A percentile compares a stretch with the other conserved stretches of the same genome.
Conservation (phyloP, 2,888 invertebrate genomes). For the Gerris lacustris region DNA sequence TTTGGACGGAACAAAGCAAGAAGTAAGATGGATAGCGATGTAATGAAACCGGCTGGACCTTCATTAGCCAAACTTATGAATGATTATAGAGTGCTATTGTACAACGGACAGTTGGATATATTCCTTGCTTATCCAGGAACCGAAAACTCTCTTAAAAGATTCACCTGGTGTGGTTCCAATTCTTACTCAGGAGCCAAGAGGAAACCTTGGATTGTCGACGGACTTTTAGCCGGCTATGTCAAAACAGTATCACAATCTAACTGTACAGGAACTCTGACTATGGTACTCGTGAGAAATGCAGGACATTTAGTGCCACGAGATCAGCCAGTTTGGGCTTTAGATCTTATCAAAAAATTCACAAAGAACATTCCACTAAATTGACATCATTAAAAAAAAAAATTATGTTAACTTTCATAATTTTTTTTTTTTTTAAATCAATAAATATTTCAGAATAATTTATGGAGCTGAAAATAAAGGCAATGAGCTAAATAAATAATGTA, state of each 20-base stretch:
- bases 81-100: slow-evolving; percentile 62
- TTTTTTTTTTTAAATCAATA: too few species aligned
- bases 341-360: slow-evolving; percentile 58
- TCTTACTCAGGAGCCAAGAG: slow-evolving; percentile 54
- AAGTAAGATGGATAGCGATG: slow-evolving; percentile 57
- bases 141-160: slow-evolving; percentile 57
- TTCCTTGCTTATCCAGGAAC: slow-evolving; percentile 81
- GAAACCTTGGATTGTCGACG: slow-evolving; percentile 51
- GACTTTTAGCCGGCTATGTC: slow-evolving; percentile 60
- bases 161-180: slow-evolving; percentile 54
- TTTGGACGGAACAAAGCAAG: slow-evolving; percentile 10
- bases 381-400: background rate
- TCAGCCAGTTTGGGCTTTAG: slow-evolving; percentile 63
- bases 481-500: too few species aligned
- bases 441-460: too few species aligned
- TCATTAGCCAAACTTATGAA: slow-evolving; percentile 56
- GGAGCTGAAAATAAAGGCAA: too few species aligned
- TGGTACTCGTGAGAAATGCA: slow-evolving; percentile 61
- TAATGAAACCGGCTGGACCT: slow-evolving; percentile 67
- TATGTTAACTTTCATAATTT: too few species aligned
- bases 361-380: slow-evolving; percentile 32
- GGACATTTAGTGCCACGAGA: slow-evolving; percentile 74
- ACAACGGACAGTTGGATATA: slow-evolving; percentile 83
- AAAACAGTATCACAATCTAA: slow-evolving; percentile 39
- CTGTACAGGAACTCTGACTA: slow-evolving; percentile 52